Base-by-base conservation (phyloP, 2,797 vertebrate genomes). In the Australoheros facetus region DNA sequence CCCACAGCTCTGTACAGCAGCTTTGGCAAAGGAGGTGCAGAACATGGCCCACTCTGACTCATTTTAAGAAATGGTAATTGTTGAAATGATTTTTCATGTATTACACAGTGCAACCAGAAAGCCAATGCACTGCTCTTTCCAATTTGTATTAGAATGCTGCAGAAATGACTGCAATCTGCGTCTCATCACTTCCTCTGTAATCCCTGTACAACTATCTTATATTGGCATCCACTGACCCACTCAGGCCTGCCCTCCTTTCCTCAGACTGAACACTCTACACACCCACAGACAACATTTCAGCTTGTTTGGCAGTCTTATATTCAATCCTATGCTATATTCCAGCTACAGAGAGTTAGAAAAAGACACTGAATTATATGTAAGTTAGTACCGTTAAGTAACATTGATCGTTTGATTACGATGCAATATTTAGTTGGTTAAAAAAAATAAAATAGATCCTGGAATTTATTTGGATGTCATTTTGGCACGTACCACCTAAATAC, bases 141-240 rank as follows among this genome's bases (percentile, higher is more conserved):
- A 13, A 64, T 83, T 80, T 66, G 71, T 78, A 84, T 79, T 71
- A 12, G 32, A 77, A 77, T 56, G 55, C 77, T 75, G 76, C 71
- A 87, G 75, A 89, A 82, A 89, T 53, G 10, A 78, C 62, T 78
- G 26, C 79, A 78, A 90, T 91, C 84, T 86, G 73, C 80, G 87
- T 93, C 85, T 87, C 77, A 82, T 87, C 57, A 79, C 59, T 84
- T 58, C 71, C 48, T 82, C 70, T 76, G 54, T 89, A 83, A 92
- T 90, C 83, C 76, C 59, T 58, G 71, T 71, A 86, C 72, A 85
- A 62, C 79, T 76, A 75, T 85, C 79, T 78, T 82, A 80, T 87
- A 88, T 91, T 79, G 82, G 83, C 89, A 87, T 75, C 80, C 79
- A 76, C 80, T 83, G 83, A 84, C 79, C 72, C 78, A 62, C 81